Conservation (phyloP, 2,797 vertebrate species). For the Coreius guichenoti region DNA sequence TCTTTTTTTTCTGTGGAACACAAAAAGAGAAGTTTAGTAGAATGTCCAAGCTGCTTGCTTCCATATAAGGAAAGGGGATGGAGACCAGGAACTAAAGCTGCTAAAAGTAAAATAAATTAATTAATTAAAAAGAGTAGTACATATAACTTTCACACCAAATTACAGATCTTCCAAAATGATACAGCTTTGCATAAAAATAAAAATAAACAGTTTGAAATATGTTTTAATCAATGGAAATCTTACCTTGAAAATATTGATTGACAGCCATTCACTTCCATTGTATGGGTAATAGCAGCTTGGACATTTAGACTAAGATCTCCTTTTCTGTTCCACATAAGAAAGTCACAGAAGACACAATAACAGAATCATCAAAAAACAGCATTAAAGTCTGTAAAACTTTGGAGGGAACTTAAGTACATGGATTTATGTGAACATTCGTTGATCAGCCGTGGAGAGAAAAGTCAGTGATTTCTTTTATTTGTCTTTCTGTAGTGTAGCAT, state of each 20-base stretch:
- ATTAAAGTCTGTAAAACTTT: constrained; percentile 69
- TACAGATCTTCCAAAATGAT: background rate
- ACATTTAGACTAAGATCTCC: background rate
- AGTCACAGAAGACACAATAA: background rate
- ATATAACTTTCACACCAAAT: background rate
- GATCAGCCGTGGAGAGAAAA: constrained; percentile 63
- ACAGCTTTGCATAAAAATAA: background rate
- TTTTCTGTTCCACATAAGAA: background rate
- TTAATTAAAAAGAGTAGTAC: background rate
- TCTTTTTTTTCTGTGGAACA: background rate
- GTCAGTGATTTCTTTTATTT: constrained; percentile 69
- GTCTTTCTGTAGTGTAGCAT: constrained; percentile 53
- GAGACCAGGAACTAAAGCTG: background rate
- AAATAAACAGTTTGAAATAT: background rate
- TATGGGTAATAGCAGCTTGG: background rate
- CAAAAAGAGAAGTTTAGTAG: background rate
- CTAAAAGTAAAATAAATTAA: background rate
- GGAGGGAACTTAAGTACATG: constrained; percentile 68
- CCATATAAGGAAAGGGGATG: background rate
- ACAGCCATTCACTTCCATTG: background rate
- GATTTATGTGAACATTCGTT: constrained; percentile 74
- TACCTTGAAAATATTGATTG: background rate
- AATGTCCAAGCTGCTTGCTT: background rate
- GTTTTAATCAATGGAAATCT: background rate
- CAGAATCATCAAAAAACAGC: constrained; percentile 64